Base-by-base conservation (phyloP, 37 sponge, comb jelly and placozoan genomes). In the Geodia barretti region DNA sequence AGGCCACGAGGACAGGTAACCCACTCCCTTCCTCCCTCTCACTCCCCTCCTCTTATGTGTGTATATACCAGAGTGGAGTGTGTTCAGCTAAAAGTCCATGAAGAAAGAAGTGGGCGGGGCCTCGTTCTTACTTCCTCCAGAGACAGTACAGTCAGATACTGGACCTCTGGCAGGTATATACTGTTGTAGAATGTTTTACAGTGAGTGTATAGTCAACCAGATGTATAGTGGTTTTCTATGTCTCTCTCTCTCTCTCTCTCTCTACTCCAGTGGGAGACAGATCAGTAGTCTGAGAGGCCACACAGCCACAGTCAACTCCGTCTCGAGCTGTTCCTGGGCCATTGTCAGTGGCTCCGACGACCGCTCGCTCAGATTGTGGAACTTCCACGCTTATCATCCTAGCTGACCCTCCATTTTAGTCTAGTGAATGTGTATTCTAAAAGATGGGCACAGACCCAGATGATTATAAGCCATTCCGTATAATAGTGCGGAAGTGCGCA, bases 341-440 rank as follows among this genome's bases (percentile, higher is more conserved):
- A 33, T 92, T 36, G 74, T 76, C 29, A 76, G 75, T 31, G 85
- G 62, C 20, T 84, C 81, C 1, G 60, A 81, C 47, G 64, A 84
- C 34, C n/a, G 63, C 24, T 29, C 28, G 9, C 58, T 86, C 32
- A 42, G 64, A 41, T 29, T 82, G 31, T 86, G 87, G 87, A 73
- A 91, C 79, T 91, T 91, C 59, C 68, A 89, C 58, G 84, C 89
- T 39, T 60, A 79, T 40, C 67, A n/a, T n/a, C n/a, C n/a, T n/a
- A n/a, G n/a, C n/a, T n/a, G n/a, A n/a, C n/a, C n/a, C n/a, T n/a
- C n/a, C n/a, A n/a, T n/a, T n/a, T n/a, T n/a, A n/a, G n/a, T n/a
- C n/a, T n/a, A n/a, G n/a, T n/a, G n/a, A n/a, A n/a, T n/a, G n/a
- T n/a, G n/a, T n/a, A n/a, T n/a, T n/a, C n/a, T n/a, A n/a, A n/a